Base-by-base conservation (phyloP, 2,888 invertebrate genomes). In the Diarsia rubi region DNA sequence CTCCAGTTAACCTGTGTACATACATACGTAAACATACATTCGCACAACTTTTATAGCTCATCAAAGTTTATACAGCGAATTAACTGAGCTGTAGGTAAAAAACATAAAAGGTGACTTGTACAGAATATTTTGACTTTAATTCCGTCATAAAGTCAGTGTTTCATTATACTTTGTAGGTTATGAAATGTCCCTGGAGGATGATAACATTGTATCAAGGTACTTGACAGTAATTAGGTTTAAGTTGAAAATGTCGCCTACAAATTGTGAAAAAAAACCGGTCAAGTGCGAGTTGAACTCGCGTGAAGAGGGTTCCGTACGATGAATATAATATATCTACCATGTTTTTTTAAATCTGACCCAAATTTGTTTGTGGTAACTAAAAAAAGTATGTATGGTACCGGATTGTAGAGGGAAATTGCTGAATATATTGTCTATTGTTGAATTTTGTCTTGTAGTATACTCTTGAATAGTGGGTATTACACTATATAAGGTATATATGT, bases 11-110 rank as follows among this genome's bases (percentile, higher is more conserved):
- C 49, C 19, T 45, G 27, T 57, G 19, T 42, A 68, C 6, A 42
- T 70, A 80, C 47, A 44, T 59, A 83, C 66, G 42, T 57, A 82
- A 77, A 63, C 63, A 71, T 12, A 73, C 64, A 78, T 83, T 62
- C 42, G 45, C 57, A 57, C 52, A 59, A 60, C 66, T 74, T 86
- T 86, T 75, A 86, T 76, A 47, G 54, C 49, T 74, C 78, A 75
- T 83, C 63, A 83, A 83, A 81, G 72, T 86, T 84, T 80, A 81
- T 71, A 59, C 65, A 63, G 63, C 73, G 42, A 81, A 85, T 85
- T 85, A 84, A 85, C 73, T 60, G 54, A 63, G 63, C 21, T 59
- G 70, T 69, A 65, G 57, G 64, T 71, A 74, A 80, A 71, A 70
- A 82, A 70, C 71, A 63, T 73, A 62, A 69, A 78, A 68, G 44